A percentile compares a stretch with the other conserved stretches of the same genome.
Evolutionary conservation across 2,888 invertebrate species (phyloP).

Genomic region (Metacarcinus magister): DNA sequence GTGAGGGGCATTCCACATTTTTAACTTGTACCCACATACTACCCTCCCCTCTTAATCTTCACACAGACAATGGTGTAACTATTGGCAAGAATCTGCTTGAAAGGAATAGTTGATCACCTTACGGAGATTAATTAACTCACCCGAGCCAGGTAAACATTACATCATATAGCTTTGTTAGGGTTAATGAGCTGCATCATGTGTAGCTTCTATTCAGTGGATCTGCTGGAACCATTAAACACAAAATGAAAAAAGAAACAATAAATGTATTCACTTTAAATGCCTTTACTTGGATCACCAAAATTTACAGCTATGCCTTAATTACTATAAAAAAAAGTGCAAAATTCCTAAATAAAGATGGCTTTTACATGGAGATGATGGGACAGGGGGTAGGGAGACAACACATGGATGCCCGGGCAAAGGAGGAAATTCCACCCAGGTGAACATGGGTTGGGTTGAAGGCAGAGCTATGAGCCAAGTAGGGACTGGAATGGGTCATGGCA

Average conservation of each 20-base stretch:
- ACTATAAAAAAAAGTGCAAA: slow-evolving; percentile 1
- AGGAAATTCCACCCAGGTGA: not conserved
- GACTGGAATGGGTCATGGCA: slow-evolving; percentile 22
- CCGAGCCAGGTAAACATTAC: not conserved
- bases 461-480: not conserved
- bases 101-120: no score
- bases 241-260: not conserved
- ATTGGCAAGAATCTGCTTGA: no score
- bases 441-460: not conserved
- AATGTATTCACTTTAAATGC: not conserved
- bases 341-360: not conserved
- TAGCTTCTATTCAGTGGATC: not conserved
- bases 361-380: not conserved
- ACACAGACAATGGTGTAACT: no score
- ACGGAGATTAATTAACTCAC: no score
- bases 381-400: not conserved
- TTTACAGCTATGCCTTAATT: slow-evolving; percentile 32
- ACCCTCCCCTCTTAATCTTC: no score
- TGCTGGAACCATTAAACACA: not conserved
- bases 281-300: slow-evolving; percentile 17
- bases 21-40: no score
- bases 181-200: not conserved
- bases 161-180: not conserved
- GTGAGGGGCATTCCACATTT: no score
- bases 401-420: not conserved